Conservation (phyloP, 1,140 invertebrate genomes). For the Ephestia elutella region DNA sequence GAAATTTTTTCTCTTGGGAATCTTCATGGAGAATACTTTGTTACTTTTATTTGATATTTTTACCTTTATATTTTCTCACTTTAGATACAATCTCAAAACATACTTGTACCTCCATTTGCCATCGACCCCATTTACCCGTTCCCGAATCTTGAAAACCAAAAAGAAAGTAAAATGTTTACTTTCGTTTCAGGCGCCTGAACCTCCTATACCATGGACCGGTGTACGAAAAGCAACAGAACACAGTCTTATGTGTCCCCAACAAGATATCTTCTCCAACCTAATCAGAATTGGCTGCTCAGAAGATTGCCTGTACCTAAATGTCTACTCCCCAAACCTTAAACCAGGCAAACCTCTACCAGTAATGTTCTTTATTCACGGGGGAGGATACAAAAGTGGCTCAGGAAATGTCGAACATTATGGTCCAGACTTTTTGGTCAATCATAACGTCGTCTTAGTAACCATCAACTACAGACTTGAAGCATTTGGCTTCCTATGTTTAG, state of each 20-base stretch:
- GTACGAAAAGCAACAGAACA: slow-evolving; percentile 33
- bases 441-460: slow-evolving; percentile 79
- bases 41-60: no score
- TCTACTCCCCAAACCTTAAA: slow-evolving; percentile 50
- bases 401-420: slow-evolving; percentile 65
- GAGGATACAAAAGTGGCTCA: slow-evolving; percentile 55
- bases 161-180: no score
- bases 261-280: slow-evolving; percentile 27
- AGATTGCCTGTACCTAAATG: slow-evolving; percentile 67
- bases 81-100: no score
- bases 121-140: no score
- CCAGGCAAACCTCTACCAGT: slow-evolving; percentile 48
- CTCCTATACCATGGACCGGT: slow-evolving; percentile 41
- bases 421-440: slow-evolving; percentile 77
- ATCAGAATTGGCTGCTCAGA: slow-evolving; percentile 37
- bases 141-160: no score
- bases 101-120: no score
- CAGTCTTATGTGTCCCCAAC: slow-evolving; percentile 41
- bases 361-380: slow-evolving; percentile 73
- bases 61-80: no score
- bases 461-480: slow-evolving; percentile 82
- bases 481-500: slow-evolving; percentile 74
- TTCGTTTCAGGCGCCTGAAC: slow-evolving; percentile 56
- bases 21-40: no score
- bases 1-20: no score